Conservation (phyloP, 2,113 vertebrate genomes). For the Sylvia atricapilla region DNA sequence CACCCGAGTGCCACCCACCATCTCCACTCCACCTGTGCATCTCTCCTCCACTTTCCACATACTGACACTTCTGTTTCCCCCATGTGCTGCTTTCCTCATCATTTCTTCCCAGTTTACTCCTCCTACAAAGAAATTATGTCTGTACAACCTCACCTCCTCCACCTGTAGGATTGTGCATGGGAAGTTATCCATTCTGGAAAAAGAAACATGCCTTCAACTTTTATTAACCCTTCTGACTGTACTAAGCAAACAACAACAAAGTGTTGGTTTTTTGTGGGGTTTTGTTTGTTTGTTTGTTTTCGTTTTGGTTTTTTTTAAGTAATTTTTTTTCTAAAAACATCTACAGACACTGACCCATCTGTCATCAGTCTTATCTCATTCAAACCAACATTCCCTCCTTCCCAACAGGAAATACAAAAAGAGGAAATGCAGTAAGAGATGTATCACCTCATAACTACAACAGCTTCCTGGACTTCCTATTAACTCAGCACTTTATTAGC, state of each 20-base stretch:
- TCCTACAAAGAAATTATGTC: not conserved
- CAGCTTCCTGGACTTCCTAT: not conserved
- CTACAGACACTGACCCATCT: not conserved
- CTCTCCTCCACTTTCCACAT: not conserved
- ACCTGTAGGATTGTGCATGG: rapidly evolving
- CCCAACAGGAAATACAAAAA: not conserved
- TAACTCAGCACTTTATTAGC: not conserved
- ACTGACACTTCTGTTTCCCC: not conserved
- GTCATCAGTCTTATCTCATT: not conserved
- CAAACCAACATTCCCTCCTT: not conserved
- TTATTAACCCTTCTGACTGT: not conserved
- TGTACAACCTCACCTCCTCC: not conserved
- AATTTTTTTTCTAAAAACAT: not conserved
- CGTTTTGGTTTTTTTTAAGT: not conserved
- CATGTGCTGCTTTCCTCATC: not conserved
- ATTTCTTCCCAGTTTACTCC: not conserved
- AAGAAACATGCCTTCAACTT: not conserved
- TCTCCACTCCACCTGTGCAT: not conserved
- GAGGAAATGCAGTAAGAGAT: not conserved
- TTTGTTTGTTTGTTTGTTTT: no score
- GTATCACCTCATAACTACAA: not conserved
- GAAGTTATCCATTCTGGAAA: not conserved
- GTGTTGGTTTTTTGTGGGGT: no score
- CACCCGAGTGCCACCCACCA: not conserved
- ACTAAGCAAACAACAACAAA: not conserved